Percentiles rank a stretch among this genome's conserved stretches.
These are phyloP conservation scores for Proisotoma minuta DNA, from an alignment of 2,888 invertebrate species.

Conservation along the genomic window DNA sequence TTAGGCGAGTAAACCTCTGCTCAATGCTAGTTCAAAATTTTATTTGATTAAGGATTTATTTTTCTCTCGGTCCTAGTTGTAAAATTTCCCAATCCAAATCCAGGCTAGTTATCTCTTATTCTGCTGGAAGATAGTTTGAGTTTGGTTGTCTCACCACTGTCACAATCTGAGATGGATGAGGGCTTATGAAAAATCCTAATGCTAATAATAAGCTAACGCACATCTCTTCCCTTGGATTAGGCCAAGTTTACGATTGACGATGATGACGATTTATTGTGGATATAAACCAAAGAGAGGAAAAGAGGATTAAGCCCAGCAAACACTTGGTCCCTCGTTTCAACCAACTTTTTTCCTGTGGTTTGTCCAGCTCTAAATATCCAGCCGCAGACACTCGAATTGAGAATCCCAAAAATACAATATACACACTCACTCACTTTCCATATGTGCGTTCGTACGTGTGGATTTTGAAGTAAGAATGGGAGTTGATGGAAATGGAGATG, in stretches of 20 bases:
- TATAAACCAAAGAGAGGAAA: constrained; percentile 8
- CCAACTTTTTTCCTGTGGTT: background rate
- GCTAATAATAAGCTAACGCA: constrained; percentile 19
- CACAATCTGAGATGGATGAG: constrained; percentile 8
- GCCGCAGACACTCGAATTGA: background rate
- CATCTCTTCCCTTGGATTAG: constrained; percentile 14
- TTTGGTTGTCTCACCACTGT: background rate
- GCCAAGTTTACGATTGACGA: constrained; percentile 14
- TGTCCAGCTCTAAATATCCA: background rate
- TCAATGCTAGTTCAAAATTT: constrained; percentile 12
- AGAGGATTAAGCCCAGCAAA: constrained; percentile 10
- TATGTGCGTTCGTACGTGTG: background rate
- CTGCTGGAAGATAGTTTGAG: background rate
- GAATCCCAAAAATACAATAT: background rate
- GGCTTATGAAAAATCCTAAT: constrained; percentile 19
- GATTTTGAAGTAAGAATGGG: background rate
- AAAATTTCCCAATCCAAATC: constrained; percentile 14
- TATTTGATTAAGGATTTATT: constrained; percentile 20
- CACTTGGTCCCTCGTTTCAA: constrained; percentile 5
- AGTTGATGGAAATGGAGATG: constrained; percentile 3
- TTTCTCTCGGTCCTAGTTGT: constrained; percentile 7
- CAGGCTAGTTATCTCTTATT: background rate
- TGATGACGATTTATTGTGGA: constrained; percentile 20
- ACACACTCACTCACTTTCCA: background rate
- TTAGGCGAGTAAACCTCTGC: background rate